These are phyloP conservation scores for Molossus molossus DNA, from an alignment of 2,797 vertebrate genomes.

Conservation along the genomic window DNA sequence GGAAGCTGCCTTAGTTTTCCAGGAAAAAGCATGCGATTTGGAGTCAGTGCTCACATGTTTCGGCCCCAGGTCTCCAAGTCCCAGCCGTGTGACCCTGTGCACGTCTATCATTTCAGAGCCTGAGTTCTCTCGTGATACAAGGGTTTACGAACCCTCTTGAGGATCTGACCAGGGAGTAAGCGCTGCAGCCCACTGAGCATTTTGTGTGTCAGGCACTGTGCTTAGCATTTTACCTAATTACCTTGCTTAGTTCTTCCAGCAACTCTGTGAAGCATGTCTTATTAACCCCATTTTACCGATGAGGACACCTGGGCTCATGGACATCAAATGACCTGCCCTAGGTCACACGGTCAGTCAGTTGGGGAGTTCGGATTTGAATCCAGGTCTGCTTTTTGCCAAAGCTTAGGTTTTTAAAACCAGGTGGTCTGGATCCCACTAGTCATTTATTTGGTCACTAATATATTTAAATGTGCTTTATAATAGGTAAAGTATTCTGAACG, in stretches of 20 bases:
- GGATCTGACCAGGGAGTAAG: background rate
- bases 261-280: too few relatives aligned
- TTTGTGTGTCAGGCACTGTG: background rate
- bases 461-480: constrained; percentile 12
- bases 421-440: background rate
- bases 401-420: background rate
- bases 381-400: constrained; percentile 3
- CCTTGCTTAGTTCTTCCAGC: background rate
- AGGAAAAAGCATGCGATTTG: background rate
- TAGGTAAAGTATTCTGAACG: background rate
- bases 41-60: background rate
- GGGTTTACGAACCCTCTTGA: background rate
- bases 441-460: constrained; percentile 8
- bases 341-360: background rate
- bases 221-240: background rate
- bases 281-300: too few relatives aligned
- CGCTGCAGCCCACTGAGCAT: background rate
- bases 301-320: background rate
- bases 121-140: background rate
- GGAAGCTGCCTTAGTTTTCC: background rate
- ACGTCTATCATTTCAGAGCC: background rate
- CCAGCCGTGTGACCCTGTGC: background rate
- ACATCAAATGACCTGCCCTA: background rate
- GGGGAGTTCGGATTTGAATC: background rate
- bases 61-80: background rate